These are phyloP conservation scores for Himantopus leucocephalus DNA, from an alignment of 2,113 vertebrate genomes.

Conservation along the genomic window DNA sequence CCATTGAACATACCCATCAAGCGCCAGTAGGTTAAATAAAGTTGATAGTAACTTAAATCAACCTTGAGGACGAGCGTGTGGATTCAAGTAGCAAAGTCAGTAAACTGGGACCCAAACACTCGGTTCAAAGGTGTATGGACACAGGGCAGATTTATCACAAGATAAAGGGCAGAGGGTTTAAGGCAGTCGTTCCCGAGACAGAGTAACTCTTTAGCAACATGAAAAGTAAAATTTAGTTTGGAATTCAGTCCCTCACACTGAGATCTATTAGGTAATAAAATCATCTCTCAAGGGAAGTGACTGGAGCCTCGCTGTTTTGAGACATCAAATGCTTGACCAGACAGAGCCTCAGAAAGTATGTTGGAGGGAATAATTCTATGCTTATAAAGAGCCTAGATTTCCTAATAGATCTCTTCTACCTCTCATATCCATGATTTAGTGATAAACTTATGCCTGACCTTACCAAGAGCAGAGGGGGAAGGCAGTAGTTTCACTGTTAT, in stretches of 20 bases:
- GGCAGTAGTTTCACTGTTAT: neutral
- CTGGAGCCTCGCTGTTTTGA: neutral
- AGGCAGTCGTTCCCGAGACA: neutral
- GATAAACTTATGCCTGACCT: neutral
- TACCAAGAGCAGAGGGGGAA: neutral
- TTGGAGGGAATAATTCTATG: neutral
- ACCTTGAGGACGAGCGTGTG: neutral
- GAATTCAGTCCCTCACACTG: neutral
- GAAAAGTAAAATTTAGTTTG: slow-evolving; percentile 28
- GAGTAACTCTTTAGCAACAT: neutral
- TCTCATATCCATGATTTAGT: neutral
- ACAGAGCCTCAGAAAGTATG: neutral
- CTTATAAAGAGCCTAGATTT: neutral
- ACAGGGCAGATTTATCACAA: neutral
- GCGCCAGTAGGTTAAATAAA: neutral
- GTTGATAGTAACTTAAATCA: neutral
- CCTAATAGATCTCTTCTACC: neutral
- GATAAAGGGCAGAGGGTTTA: neutral
- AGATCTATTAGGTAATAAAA: neutral
- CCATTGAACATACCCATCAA: neutral
- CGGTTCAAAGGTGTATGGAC: neutral
- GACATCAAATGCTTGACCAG: neutral
- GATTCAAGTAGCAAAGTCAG: neutral
- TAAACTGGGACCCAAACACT: neutral
- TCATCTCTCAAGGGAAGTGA: neutral